Conservation (phyloP, 2,888 invertebrate genomes). For the Clistopyga incitator region DNA sequence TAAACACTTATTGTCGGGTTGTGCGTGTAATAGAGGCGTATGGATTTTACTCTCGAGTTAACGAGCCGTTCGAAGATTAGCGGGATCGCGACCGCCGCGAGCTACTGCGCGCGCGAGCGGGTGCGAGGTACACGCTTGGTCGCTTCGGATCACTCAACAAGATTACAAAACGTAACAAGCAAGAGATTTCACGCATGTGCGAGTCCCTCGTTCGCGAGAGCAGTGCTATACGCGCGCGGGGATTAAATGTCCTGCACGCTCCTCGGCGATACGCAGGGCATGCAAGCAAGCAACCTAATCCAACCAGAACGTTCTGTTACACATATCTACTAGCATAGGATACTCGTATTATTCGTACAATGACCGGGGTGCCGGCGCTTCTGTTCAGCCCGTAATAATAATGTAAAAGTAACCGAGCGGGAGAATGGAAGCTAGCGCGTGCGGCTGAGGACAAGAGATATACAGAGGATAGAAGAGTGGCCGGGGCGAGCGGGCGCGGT, state of each 20-base stretch:
- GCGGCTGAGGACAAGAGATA: slow-evolving; percentile 22
- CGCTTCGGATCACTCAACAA: slow-evolving; percentile 69
- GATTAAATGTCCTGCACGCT: slow-evolving; percentile 77
- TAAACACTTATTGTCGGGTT: neutral
- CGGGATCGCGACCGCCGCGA: slow-evolving; percentile 53
- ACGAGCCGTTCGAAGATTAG: slow-evolving; percentile 56
- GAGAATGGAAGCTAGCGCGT: slow-evolving; percentile 42
- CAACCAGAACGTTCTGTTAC: slow-evolving; percentile 62
- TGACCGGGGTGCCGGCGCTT: slow-evolving; percentile 52
- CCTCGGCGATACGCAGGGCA: slow-evolving; percentile 62
- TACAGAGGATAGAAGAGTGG: slow-evolving; percentile 66
- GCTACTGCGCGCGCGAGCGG: slow-evolving; percentile 12
- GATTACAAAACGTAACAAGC: slow-evolving; percentile 80
- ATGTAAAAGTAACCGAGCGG: slow-evolving; percentile 71
- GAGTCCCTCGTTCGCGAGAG: slow-evolving; percentile 50
- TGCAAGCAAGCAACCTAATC: slow-evolving; percentile 68
- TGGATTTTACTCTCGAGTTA: slow-evolving; percentile 50
- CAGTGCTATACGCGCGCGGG: slow-evolving; percentile 34
- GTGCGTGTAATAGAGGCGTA: slow-evolving; percentile 9
- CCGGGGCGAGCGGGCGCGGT: slow-evolving; percentile 74
- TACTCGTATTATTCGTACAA: slow-evolving; percentile 39
- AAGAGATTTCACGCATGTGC: slow-evolving; percentile 80
- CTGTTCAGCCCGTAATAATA: slow-evolving; percentile 69
- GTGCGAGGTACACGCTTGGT: slow-evolving; percentile 53
- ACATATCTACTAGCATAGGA: slow-evolving; percentile 22